These are phyloP conservation scores for Darevskia mixta DNA, from an alignment of 2,797 vertebrate genomes.

Conservation along the genomic window DNA sequence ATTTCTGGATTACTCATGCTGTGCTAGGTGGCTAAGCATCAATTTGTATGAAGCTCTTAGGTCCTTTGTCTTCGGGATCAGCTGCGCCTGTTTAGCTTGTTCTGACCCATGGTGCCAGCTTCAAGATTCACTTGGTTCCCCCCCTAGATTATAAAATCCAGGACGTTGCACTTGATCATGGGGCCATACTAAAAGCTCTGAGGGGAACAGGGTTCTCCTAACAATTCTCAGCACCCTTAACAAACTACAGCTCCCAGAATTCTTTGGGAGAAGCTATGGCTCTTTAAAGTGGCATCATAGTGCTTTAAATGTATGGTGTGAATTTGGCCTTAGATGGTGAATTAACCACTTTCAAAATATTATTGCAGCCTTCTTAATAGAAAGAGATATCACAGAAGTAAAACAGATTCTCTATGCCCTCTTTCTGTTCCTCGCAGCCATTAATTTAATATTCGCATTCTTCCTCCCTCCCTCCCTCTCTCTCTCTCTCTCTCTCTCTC, in stretches of 20 bases:
- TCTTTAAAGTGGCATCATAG: too few relatives aligned
- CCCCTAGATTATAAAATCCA: neutral
- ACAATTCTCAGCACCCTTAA: too few relatives aligned
- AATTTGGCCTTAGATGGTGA: neutral
- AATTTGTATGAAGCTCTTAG: neutral
- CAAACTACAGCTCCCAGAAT: too few relatives aligned
- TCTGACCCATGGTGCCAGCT: neutral
- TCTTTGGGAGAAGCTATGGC: too few relatives aligned
- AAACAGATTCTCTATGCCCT: neutral
- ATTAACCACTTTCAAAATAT: neutral
- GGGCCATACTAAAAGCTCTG: neutral
- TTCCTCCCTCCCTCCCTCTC: too few relatives aligned
- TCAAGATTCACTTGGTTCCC: neutral
- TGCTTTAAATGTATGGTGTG: too few relatives aligned
- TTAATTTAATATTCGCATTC: neutral
- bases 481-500: too few relatives aligned
- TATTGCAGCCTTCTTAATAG: neutral
- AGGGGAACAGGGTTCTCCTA: too few relatives aligned
- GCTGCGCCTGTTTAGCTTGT: neutral
- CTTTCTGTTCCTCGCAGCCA: neutral
- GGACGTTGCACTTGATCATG: neutral
- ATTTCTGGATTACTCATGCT: constrained; percentile 16
- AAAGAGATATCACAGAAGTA: neutral
- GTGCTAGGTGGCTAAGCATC: neutral
- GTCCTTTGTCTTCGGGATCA: neutral